A percentile compares a stretch with the other conserved stretches of the same genome.
These are phyloP conservation scores for Kradibia gibbosae DNA, from an alignment of 1,140 invertebrate genomes.

Conservation along the genomic window DNA sequence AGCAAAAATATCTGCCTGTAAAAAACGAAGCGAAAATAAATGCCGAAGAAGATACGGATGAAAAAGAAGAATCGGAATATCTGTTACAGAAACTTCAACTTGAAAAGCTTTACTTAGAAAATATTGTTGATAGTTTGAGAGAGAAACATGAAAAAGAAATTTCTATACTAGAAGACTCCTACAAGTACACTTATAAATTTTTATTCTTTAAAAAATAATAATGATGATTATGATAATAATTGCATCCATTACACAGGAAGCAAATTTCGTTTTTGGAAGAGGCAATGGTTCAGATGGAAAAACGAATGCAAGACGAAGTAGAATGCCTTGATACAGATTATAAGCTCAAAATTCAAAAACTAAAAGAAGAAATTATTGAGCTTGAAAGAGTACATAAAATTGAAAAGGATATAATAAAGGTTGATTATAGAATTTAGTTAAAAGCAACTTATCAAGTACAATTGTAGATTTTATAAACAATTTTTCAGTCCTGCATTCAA, in stretches of 20 bases:
- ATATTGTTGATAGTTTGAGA: constrained; percentile 60
- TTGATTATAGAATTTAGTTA: constrained; percentile 38
- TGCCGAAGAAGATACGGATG: constrained; percentile 45
- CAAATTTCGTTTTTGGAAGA: constrained; percentile 65
- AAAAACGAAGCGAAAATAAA: constrained; percentile 49
- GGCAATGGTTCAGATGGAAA: constrained; percentile 62
- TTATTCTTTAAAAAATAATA: neutral
- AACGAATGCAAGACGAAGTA: constrained; percentile 59
- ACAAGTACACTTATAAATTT: constrained; percentile 58
- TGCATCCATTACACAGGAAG: constrained; percentile 55
- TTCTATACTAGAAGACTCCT: constrained; percentile 63
- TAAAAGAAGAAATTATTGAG: constrained; percentile 63
- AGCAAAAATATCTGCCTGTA: constrained; percentile 12
- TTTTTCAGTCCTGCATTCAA: too few relatives aligned
- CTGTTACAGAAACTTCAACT: constrained; percentile 59
- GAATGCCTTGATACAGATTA: constrained; percentile 64
- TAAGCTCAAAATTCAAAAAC: constrained; percentile 64
- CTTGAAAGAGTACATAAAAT: constrained; percentile 60
- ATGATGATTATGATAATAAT: neutral
- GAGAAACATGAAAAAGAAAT: constrained; percentile 67
- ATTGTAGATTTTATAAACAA: too few relatives aligned
- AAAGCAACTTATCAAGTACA: neutral
- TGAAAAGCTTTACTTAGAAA: constrained; percentile 65
- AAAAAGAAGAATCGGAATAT: constrained; percentile 56
- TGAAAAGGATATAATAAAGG: constrained; percentile 65